Percentiles rank a stretch among this genome's conserved stretches.
These are phyloP conservation scores for Magallana gigas DNA, from an alignment of 1,140 invertebrate genomes.

Conservation along the genomic window DNA sequence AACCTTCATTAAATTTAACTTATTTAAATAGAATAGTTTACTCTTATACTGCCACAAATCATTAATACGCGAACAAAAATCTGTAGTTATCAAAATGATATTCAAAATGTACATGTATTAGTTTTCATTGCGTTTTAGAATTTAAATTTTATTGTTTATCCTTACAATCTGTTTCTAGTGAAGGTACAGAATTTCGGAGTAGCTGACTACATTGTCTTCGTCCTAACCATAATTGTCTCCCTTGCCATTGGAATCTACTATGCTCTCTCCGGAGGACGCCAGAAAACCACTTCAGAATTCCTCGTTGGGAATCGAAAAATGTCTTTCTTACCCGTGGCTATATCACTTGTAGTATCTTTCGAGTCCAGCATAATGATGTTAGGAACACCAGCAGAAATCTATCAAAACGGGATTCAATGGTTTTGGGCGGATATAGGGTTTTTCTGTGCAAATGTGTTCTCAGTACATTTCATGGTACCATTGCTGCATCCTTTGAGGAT, in stretches of 20 bases:
- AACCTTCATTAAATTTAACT: no score
- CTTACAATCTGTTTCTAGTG: not conserved
- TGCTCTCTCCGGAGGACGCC: conserved; percentile 88
- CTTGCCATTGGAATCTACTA: conserved; percentile 89
- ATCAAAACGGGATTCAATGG: conserved; percentile 65
- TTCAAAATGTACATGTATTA: no score
- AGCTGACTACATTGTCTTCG: conserved; percentile 64
- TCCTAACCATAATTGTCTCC: conserved; percentile 52
- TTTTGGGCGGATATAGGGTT: conserved; percentile 55
- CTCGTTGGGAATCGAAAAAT: conserved; percentile 88
- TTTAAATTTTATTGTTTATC: no score
- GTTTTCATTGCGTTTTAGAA: no score
- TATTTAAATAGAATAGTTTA: no score
- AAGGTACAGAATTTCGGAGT: conserved; percentile 42
- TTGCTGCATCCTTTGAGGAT: conserved; percentile 75
- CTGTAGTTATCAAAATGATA: no score
- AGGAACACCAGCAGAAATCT: conserved; percentile 64
- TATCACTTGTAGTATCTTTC: conserved; percentile 69
- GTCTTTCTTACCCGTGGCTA: conserved; percentile 82
- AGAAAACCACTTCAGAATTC: conserved; percentile 90
- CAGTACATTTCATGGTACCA: conserved; percentile 73
- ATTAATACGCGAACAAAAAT: no score
- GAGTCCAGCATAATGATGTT: conserved; percentile 69
- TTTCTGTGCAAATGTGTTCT: conserved; percentile 66
- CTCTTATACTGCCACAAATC: no score